Percentiles rank a stretch among this genome's conserved stretches.
Conservation (phyloP, 1,140 invertebrate genomes). For the Physella acuta region DNA sequence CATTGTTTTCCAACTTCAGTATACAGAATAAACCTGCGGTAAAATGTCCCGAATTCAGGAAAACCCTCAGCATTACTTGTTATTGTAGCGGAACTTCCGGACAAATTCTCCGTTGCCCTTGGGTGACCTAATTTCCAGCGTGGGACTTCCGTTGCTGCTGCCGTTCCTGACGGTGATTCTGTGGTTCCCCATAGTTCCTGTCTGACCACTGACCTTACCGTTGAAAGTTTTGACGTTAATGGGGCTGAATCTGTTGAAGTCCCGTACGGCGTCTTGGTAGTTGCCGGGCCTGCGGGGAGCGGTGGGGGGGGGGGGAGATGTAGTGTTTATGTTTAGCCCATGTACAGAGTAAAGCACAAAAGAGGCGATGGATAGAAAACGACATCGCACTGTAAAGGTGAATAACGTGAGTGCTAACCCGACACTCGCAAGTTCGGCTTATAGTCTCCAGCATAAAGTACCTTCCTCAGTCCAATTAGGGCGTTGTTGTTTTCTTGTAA, state of each 20-base stretch:
- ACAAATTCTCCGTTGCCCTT: constrained; percentile 16
- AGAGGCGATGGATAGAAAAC: neutral
- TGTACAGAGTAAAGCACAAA: neutral
- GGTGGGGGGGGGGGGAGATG: neutral
- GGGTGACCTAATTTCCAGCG: constrained; percentile 27
- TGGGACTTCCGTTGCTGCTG: constrained; percentile 24
- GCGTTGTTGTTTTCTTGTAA: too few species aligned
- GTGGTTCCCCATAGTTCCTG: constrained; percentile 21
- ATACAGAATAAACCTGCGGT: too few species aligned
- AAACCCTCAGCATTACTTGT: too few species aligned
- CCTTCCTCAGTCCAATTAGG: neutral
- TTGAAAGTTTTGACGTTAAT: constrained; percentile 4
- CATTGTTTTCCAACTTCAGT: too few species aligned
- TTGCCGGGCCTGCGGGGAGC: neutral
- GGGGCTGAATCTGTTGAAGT: constrained; percentile 25
- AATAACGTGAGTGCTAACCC: neutral
- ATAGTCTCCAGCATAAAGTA: neutral
- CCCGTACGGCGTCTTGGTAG: constrained; percentile 23
- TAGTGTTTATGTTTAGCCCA: neutral
- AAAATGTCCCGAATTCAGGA: too few species aligned
- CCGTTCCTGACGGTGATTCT: constrained; percentile 26
- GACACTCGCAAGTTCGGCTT: neutral
- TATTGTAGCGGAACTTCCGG: constrained; percentile 26
- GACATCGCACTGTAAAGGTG: neutral
- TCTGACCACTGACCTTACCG: constrained; percentile 9